Evolutionary conservation across 2,888 invertebrate genomes (phyloP), one percentile per base, ranked within the genome.

Genomic region (Drosophila austrosaltans): DNA sequence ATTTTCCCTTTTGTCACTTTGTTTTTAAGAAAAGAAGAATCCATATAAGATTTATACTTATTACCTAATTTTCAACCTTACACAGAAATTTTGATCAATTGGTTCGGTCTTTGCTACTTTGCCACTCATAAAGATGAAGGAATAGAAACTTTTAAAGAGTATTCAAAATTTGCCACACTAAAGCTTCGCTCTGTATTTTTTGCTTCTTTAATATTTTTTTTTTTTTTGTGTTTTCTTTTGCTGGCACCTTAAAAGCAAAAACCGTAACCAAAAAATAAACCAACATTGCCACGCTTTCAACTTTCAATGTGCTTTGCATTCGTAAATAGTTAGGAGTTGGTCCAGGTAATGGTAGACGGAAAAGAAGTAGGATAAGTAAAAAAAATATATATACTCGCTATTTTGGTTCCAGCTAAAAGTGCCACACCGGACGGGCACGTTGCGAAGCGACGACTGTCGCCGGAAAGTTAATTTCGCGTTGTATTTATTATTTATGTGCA

Each of bases 241-340:
- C n/a, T 83, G 72, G 69, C 81, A 81, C 79, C 81, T 79, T 75
- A 70, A 81, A 75, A 77, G 81, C 77, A 72, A 80, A 78, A 79
- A 69, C 72, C 65, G 60, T 42, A 61, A 40, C 66, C 64, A n/a
- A 58, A 56, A 66, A 44, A 72, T 71, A 60, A 70, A 60, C 62
- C 80, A 66, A 68, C 84, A 65, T 54, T 69, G 80, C 77, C 68
- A 80, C 79, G 84, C 80, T 84, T 79, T 75, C 73, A 80, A 74
- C 77, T 82, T 82, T 83, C 82, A 89, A 87, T 89, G 89, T 89
- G 89, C 87, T 89, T 87, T 89, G 89, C 89, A 89, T 89, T 85
- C 87, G 79, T 88, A 89, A 89, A 89, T 87, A 89, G 88, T 87
- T 74, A 69, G 66, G 16, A 63, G 62, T 69, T 72, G 66, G 61